Evolutionary conservation across 2,113 vertebrate species (phyloP), one percentile per base, ranked within the genome.

Genomic region (Notechis scutatus): DNA sequence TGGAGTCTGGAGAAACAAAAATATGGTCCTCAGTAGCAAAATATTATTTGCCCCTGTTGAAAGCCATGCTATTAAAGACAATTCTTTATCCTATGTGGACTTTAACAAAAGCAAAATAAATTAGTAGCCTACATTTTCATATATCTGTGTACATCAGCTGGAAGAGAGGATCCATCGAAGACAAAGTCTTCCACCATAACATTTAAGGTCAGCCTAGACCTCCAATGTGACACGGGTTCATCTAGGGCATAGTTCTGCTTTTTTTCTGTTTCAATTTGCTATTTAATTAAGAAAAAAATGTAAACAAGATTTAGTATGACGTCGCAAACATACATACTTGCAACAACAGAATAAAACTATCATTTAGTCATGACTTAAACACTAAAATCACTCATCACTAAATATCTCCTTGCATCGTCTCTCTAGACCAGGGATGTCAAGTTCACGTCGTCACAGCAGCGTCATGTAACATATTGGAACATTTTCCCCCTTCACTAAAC

Each of bases 71-170:
- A 59, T 34, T 64, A 52, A 59, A 61, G 8, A 18, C 9, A 26
- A 4, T 29, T 47, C 24, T 20, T 91, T 45, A 56, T 12, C 1
- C 7, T 57, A 55, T 91, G 47, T 24, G 24, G 11, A 15, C 18
- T 39, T 86, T 52, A 56, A 1, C 5, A 86, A 21, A 45, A 57
- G n/a, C 2, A 87, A 92, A 95, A 69, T 55, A 24, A 42, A n/a
- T 81, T 5, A 87, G 1, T 0, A 0, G 95, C 98, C 95, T 93
- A 99, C 99, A 99, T 98, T 97, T 98, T 98, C 97, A 99, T 98
- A 96, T 99, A 99, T 95, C 99, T 98, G 81, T 99, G 99, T 92
- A 99, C 98, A 15, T 99, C 99, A 6, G 98, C 98, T 0, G 99
- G 99, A 54, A 99, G 97, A 23, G 98, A 98, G n/a, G 99, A 98